phyloP scores from a whole-genome alignment of 2,888 invertebrate species.

The Hesperia comma region DNA sequence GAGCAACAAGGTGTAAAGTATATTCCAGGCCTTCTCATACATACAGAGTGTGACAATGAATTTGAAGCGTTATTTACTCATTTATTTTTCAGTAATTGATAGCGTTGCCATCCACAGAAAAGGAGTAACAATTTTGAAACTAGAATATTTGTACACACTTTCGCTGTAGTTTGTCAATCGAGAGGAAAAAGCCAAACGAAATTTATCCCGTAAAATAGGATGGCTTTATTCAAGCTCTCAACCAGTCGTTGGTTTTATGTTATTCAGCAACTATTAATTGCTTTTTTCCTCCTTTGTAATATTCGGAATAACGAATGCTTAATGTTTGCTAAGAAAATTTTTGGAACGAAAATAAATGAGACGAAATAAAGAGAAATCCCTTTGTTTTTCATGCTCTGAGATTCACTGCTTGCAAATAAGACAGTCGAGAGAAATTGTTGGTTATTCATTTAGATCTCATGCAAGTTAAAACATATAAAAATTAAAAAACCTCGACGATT shows the following conservation, averaged over 20 bases:
- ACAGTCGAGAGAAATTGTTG: not conserved
- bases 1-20: too few species aligned
- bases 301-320: not conserved
- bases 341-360: not conserved
- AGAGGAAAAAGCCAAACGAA: not conserved
- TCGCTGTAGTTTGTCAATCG: not conserved
- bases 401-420: not conserved
- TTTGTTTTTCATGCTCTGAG: not conserved
- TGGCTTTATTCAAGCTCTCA: conserved; percentile 9
- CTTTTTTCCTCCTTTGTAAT: not conserved
- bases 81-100: too few species aligned
- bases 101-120: too few species aligned
- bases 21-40: too few species aligned
- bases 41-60: too few species aligned
- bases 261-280: conserved; percentile 10
- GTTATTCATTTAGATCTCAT: too few species aligned
- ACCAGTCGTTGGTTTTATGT: conserved; percentile 8
- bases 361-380: not conserved
- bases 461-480: too few species aligned
- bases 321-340: conserved; percentile 3
- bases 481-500: too few species aligned
- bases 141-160: not conserved
- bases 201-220: conserved; percentile 16
- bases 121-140: too few species aligned
- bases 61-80: too few species aligned